phyloP scores from a whole-genome alignment of 2,797 vertebrate genomes.

The Premnoplex brunnescens region DNA sequence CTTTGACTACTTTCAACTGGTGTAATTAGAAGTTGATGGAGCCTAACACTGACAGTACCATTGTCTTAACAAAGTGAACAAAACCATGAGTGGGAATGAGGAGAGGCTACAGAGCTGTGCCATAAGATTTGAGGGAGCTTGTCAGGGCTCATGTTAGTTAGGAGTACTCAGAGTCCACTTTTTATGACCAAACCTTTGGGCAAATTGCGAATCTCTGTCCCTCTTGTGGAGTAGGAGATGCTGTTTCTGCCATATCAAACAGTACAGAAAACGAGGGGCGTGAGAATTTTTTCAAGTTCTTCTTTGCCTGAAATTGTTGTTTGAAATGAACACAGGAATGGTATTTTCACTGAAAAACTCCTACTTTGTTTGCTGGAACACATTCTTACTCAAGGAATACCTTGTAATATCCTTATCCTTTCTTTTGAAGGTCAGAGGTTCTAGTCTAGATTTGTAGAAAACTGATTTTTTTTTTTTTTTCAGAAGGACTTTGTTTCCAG shows the following conservation, averaged over 20 bases:
- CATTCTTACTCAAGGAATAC: not conserved
- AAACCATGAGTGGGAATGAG: not conserved
- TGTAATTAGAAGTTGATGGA: not conserved
- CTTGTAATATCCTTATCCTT: not conserved
- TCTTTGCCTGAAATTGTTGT: not conserved
- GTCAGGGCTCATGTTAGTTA: not conserved
- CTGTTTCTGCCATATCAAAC: not conserved
- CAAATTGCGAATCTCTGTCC: constrained; percentile 7
- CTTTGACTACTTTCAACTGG: not conserved
- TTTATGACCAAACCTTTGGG: constrained; percentile 20
- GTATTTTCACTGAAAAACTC: not conserved
- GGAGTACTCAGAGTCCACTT: not conserved
- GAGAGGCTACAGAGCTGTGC: not conserved
- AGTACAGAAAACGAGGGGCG: not conserved
- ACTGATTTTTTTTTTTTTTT: not conserved
- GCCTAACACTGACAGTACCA: not conserved
- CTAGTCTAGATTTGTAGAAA: not conserved
- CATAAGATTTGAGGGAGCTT: not conserved
- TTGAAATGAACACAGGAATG: not conserved
- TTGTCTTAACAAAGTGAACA: not conserved
- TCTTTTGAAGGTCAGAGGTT: not conserved
- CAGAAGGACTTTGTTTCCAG: not conserved
- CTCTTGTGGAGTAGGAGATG: not conserved
- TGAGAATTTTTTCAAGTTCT: not conserved
- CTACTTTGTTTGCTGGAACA: not conserved